Evolutionary conservation across 2,888 invertebrate genomes (phyloP).

Genomic region (Mamestra brassicae): DNA sequence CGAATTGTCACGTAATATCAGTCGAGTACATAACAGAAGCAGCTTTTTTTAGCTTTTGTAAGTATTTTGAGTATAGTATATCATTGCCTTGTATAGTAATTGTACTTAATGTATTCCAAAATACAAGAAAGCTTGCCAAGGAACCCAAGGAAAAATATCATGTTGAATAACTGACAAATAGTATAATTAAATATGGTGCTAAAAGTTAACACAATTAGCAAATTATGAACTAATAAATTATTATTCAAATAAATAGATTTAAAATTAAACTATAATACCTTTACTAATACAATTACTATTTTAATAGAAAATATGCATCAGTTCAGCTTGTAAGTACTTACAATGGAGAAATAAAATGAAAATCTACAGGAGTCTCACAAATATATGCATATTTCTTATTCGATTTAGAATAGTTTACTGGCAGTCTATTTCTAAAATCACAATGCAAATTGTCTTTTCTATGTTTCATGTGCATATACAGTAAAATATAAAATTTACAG

Average conservation of each 20-base stretch:
- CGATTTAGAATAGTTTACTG: slow-evolving; percentile 11
- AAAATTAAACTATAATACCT: slow-evolving; percentile 43
- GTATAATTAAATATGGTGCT: slow-evolving; percentile 29
- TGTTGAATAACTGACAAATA: slow-evolving; percentile 36
- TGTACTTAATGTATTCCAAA: slow-evolving; percentile 10
- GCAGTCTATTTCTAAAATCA: slow-evolving; percentile 46
- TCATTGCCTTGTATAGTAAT: slow-evolving; percentile 9
- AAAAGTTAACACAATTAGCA: slow-evolving; percentile 34
- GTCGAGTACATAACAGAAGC: neutral
- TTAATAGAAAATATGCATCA: slow-evolving; percentile 44
- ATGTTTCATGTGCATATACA: slow-evolving; percentile 26
- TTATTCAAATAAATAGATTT: slow-evolving; percentile 30
- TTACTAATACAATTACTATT: slow-evolving; percentile 46
- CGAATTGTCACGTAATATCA: slow-evolving; percentile 1
- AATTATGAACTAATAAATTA: slow-evolving; percentile 44
- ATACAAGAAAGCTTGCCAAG: slow-evolving; percentile 11
- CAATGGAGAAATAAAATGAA: neutral
- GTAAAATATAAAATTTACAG: slow-evolving; percentile 26
- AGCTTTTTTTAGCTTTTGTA: neutral
- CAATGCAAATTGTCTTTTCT: slow-evolving; percentile 51
- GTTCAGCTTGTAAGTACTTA: slow-evolving; percentile 21
- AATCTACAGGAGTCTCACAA: neutral
- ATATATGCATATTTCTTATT: slow-evolving; percentile 46
- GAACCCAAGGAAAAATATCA: neutral
- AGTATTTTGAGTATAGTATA: neutral